Evolutionary conservation across 92 coral and sea anemone species (phyloP).

Genomic region (Palythoa caribaeorum): DNA sequence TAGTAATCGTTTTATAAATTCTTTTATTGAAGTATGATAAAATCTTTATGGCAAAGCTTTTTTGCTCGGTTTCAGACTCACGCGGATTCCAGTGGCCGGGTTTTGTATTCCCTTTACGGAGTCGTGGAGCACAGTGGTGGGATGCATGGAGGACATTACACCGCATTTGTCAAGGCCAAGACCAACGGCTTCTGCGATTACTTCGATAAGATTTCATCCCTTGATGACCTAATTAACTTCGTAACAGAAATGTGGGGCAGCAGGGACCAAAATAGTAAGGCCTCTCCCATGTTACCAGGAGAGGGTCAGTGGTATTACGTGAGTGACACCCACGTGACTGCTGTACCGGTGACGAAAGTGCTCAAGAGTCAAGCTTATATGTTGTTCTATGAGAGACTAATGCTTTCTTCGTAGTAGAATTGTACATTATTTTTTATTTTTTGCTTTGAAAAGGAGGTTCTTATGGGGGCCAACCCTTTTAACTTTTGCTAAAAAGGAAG

Average conservation of each 20-base stretch:
- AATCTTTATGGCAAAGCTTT: not conserved
- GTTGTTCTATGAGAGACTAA: constrained; percentile 92
- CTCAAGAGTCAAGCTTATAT: constrained; percentile 95
- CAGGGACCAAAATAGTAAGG: constrained; percentile 30
- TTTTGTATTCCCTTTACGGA: constrained; percentile 87
- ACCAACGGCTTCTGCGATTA: constrained; percentile 55
- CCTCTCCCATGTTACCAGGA: constrained; percentile 63
- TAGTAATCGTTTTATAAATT: too few species aligned
- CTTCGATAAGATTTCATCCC: constrained; percentile 59
- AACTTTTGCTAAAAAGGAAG: too few species aligned
- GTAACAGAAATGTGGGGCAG: constrained; percentile 75
- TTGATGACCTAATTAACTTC: constrained; percentile 70
- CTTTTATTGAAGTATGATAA: not conserved
- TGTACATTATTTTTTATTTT: not conserved
- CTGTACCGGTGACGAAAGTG: constrained; percentile 80
- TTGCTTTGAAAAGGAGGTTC: not conserved
- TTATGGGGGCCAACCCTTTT: too few species aligned
- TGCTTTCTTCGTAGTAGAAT: not conserved
- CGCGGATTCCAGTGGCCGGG: constrained; percentile 79
- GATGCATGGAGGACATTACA: constrained; percentile 97
- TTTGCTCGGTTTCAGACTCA: constrained; percentile 58
- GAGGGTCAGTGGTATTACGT: constrained; percentile 94
- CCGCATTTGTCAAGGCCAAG: constrained; percentile 87
- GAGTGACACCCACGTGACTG: constrained; percentile 88
- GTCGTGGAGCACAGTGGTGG: constrained; percentile 94